phyloP scores from a whole-genome alignment of 2,888 invertebrate species.

The Ectemnius lituratus region DNA sequence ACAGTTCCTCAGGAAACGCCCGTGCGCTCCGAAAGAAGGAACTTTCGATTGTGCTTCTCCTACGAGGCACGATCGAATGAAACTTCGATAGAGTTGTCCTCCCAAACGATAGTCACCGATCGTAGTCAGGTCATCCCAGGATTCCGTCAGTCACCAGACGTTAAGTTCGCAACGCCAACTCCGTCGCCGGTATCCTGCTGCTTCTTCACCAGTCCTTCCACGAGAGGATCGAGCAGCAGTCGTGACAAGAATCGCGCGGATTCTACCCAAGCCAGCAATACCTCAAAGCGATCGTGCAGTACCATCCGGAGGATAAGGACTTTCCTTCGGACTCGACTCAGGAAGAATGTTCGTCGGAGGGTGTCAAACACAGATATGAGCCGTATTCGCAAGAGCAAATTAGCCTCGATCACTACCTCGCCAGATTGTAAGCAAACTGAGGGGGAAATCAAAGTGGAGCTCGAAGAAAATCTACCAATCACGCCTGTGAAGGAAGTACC shows the following conservation, averaged over 20 bases:
- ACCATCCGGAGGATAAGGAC: constrained; percentile 71
- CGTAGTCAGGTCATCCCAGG: constrained; percentile 11
- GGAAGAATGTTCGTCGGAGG: constrained; percentile 47
- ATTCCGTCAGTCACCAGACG: constrained; percentile 46
- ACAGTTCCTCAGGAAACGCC: constrained; percentile 2
- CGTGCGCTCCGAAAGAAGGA: constrained; percentile 35
- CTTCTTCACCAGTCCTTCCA: constrained; percentile 66
- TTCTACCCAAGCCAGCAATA: constrained; percentile 4
- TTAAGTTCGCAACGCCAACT: constrained; percentile 72
- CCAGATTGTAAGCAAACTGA: background rate
- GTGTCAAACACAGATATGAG: constrained; percentile 41
- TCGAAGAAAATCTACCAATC: background rate
- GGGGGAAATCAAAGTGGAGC: background rate
- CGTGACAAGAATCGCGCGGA: constrained; percentile 5
- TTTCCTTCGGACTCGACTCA: constrained; percentile 67
- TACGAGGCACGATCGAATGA: constrained; percentile 69
- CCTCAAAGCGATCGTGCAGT: constrained; percentile 61
- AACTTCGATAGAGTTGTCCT: constrained; percentile 70
- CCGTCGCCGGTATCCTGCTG: constrained; percentile 75
- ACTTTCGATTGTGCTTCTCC: constrained; percentile 73
- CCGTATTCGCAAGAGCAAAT: constrained; percentile 49
- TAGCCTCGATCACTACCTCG: constrained; percentile 52
- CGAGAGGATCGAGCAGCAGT: constrained; percentile 33
- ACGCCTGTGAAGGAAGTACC: background rate
- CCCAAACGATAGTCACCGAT: constrained; percentile 47